Percentiles rank a stretch among this genome's conserved stretches.
phyloP scores from a whole-genome alignment of 2,888 invertebrate species.

The Drosophila subsilvestris region DNA sequence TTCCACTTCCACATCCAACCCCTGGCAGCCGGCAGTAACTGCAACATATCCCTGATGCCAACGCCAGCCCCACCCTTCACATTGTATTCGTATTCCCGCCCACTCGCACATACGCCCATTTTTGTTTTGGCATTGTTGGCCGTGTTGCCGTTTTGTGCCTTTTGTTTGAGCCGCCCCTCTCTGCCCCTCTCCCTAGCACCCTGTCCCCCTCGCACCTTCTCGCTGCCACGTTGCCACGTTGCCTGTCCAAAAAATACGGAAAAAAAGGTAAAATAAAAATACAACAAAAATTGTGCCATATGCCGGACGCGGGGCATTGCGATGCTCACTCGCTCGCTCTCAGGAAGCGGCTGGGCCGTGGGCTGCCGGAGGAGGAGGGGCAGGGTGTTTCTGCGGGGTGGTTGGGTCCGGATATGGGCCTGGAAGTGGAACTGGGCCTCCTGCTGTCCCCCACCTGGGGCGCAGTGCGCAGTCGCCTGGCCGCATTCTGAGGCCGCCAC shows the following conservation, averaged over 20 bases:
- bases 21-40: neutral
- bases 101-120: slow-evolving; percentile 31
- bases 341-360: neutral
- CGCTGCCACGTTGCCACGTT: neutral
- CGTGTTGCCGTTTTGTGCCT: slow-evolving; percentile 70
- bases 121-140: slow-evolving; percentile 51
- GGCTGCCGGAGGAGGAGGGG: too few relatives aligned
- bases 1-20: neutral
- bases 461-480: slow-evolving; percentile 61
- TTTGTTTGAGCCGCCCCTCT: slow-evolving; percentile 57
- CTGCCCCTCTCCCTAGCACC: slow-evolving; percentile 20
- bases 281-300: slow-evolving; percentile 72
- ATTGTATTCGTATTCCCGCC: slow-evolving; percentile 4
- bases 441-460: slow-evolving; percentile 14
- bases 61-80: slow-evolving; percentile 11
- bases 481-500: slow-evolving; percentile 42
- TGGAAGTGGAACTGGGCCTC: neutral
- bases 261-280: slow-evolving; percentile 8
- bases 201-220: slow-evolving; percentile 11
- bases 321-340: slow-evolving; percentile 49
- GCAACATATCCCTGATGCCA: neutral
- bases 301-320: slow-evolving; percentile 68
- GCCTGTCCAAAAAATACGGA: neutral
- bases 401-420: slow-evolving; percentile 3
- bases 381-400: slow-evolving; percentile 7